Evolutionary conservation across 2,113 vertebrate species (phyloP), one percentile per base, ranked within the genome.

Genomic region (Triplophysa siluroides): DNA sequence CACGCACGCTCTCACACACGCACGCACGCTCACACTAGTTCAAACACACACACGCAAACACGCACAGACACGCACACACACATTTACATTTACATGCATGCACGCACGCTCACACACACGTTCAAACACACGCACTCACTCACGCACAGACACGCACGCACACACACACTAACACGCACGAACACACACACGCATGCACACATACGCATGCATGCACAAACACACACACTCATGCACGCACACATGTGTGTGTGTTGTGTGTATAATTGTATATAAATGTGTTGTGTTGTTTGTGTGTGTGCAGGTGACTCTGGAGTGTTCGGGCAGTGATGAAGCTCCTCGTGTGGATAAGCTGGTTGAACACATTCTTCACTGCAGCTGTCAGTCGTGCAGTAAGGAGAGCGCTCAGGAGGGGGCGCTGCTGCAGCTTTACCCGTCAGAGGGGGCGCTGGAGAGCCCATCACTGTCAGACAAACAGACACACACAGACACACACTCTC

Each of bases 301-400:
- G 10, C 85, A 99, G 97, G 96, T 99, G 86, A 97, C 96, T 0
- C 80, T 99, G 91, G 96, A 99, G 82, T 98, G 97, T 24, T 94
- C 96, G 0, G 93, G 93, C 85, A 96, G 90, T 0, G 94, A 96
- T 1, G 96, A 96, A 52, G 91, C 95, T 56, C 95, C 96, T 62
- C 90, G 91, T 1, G 96, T 99, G 82, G 96, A 98, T 85, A 99
- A 99, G 78, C 87, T 99, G 88, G 98, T 99, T 88, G 98, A 99
- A 90, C 94, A 95, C 90, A 99, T 99, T 38, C 85, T 97, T 64
- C 95, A 94, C 78, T 99, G 98, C 70, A 98, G 97, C 93, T 99
- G 98, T 89, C 97, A 99, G 93, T 96, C 97, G 0, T 99, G 98
- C 0, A 95, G 94, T 86, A 97, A 96, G 87, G 97, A 99, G 79